Conservation (phyloP, 2,888 invertebrate genomes). For the Drosophila monieri region DNA sequence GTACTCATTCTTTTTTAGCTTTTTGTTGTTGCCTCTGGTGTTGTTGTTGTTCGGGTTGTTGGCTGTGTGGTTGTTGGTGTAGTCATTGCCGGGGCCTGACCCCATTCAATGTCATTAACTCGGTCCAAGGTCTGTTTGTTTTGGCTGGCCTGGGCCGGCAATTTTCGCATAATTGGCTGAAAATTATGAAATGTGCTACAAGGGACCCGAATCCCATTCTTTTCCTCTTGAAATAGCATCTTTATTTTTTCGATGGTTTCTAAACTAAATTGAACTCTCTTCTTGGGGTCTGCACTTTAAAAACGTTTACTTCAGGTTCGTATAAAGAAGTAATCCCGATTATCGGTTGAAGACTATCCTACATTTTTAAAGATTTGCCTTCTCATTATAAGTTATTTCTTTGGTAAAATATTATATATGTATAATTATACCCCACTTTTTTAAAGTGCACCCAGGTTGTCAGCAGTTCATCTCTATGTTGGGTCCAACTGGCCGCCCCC, state of each 20-base stretch:
- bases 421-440: background rate
- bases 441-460: conserved; percentile 7
- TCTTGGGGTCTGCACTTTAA: conserved; percentile 4
- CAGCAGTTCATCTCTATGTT: conserved; percentile 15
- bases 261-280: conserved; percentile 59
- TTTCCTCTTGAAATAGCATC: conserved; percentile 15
- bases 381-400: too few relatives aligned
- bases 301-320: background rate
- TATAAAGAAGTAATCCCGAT: too few relatives aligned
- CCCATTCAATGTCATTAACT: conserved; percentile 80
- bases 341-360: too few relatives aligned
- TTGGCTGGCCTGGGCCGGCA: conserved; percentile 52
- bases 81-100: conserved; percentile 53
- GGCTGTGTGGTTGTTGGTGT: conserved; percentile 11
- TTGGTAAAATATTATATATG: too few relatives aligned
- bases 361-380: too few relatives aligned
- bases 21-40: conserved; percentile 3
- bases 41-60: conserved; percentile 24
- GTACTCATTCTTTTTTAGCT: conserved; percentile 2
- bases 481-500: conserved; percentile 34
- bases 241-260: conserved; percentile 27
- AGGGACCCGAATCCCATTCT: conserved; percentile 15
- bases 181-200: conserved; percentile 70
- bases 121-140: conserved; percentile 72
- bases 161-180: conserved; percentile 71